Evolutionary conservation across 2,888 invertebrate genomes (phyloP).

Genomic region (Xylota segnis): DNA sequence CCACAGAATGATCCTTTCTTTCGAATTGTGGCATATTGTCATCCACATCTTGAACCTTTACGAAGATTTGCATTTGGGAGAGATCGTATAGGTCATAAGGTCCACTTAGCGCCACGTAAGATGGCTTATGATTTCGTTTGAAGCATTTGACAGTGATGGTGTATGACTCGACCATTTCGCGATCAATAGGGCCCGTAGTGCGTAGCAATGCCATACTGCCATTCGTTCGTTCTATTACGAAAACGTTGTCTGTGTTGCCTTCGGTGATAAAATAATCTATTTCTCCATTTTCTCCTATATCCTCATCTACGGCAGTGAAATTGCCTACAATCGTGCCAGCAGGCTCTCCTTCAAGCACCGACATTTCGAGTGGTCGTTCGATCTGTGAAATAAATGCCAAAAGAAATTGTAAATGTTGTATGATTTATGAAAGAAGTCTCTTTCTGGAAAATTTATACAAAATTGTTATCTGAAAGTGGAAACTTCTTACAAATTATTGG

Average conservation of each 20-base stretch:
- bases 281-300: constrained; percentile 90
- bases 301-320: constrained; percentile 90
- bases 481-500: no score
- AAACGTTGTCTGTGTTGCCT: constrained; percentile 89
- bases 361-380: constrained; percentile 87
- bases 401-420: neutral
- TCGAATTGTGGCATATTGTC: constrained; percentile 90
- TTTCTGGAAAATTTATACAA: no score
- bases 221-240: constrained; percentile 87
- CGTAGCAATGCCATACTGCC: constrained; percentile 88
- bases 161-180: constrained; percentile 87
- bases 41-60: constrained; percentile 89
- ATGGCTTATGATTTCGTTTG: constrained; percentile 86
- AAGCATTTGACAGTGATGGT: constrained; percentile 90
- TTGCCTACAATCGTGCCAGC: constrained; percentile 88
- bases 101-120: constrained; percentile 80
- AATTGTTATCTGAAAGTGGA: no score
- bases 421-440: no score
- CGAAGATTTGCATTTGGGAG: constrained; percentile 88
- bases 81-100: constrained; percentile 89
- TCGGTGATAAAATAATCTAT: constrained; percentile 90
- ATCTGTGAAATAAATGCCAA: constrained; percentile 84
- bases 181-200: constrained; percentile 87
- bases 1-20: constrained; percentile 87
- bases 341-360: constrained; percentile 88